A percentile compares a stretch with the other conserved stretches of the same genome.
These are phyloP conservation scores for Druon quercuslanigerum DNA, from an alignment of 1,140 invertebrate species.

Conservation along the genomic window DNA sequence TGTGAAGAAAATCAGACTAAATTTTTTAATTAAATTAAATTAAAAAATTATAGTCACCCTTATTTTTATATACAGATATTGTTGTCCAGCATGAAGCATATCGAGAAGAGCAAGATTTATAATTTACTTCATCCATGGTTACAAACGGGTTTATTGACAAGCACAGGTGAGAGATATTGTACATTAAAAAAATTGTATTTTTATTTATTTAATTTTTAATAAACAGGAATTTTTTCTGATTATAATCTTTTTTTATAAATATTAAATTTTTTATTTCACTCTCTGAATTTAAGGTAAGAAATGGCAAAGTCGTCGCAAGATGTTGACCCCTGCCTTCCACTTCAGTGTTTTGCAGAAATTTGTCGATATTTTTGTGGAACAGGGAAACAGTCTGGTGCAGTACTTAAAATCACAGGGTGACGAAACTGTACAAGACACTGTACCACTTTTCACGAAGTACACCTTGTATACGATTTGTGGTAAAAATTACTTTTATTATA, in stretches of 20 bases:
- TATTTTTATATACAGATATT: slow-evolving; percentile 31
- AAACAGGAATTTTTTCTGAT: too few relatives aligned
- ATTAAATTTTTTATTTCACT: too few relatives aligned
- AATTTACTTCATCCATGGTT: slow-evolving; percentile 41
- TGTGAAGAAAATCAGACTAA: background rate
- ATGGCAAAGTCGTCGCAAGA: slow-evolving; percentile 1
- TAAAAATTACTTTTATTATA: background rate
- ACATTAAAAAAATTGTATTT: too few relatives aligned
- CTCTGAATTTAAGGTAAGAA: background rate
- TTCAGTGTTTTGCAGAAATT: slow-evolving; percentile 1
- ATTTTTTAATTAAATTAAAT: background rate
- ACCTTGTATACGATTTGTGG: slow-evolving; percentile 2
- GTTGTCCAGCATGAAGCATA: slow-evolving; percentile 41
- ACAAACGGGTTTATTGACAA: slow-evolving; percentile 41
- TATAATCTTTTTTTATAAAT: too few relatives aligned
- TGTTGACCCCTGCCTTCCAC: slow-evolving; percentile 2
- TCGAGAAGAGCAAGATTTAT: slow-evolving; percentile 41
- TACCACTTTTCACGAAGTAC: slow-evolving; percentile 7
- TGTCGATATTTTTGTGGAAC: slow-evolving; percentile 12
- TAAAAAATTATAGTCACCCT: background rate
- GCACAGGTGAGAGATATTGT: slow-evolving; percentile 31
- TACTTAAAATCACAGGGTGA: slow-evolving; percentile 1
- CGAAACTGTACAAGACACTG: slow-evolving; percentile 3
- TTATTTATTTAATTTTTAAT: too few relatives aligned
- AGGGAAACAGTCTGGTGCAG: background rate